A percentile compares a stretch with the other conserved stretches of the same genome.
These are phyloP conservation scores for Phengaris alcon DNA, from an alignment of 2,888 invertebrate species.

Conservation along the genomic window DNA sequence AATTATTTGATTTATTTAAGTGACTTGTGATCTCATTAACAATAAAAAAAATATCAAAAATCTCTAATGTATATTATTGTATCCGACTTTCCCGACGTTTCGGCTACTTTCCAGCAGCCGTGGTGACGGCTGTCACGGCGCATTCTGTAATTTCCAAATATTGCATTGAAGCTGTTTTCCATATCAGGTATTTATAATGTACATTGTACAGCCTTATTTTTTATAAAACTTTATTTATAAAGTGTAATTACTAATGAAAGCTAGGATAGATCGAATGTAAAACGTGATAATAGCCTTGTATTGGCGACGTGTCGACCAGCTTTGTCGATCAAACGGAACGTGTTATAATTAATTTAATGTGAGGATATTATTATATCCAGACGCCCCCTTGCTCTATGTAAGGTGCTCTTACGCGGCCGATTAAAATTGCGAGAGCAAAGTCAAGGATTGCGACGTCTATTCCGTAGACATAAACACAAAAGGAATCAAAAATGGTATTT, in stretches of 20 bases:
- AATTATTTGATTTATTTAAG: conserved; percentile 50
- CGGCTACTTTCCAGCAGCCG: too few relatives aligned
- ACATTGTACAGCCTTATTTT: neutral
- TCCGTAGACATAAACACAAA: too few relatives aligned
- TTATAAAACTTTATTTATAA: conserved; percentile 9
- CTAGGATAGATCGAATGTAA: conserved; percentile 12
- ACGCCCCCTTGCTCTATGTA: neutral
- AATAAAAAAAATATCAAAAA: conserved; percentile 63
- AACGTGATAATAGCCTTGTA: conserved; percentile 12
- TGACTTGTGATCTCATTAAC: conserved; percentile 73
- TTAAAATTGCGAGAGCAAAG: too few relatives aligned
- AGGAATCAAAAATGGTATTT: neutral
- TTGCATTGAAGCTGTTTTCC: conserved; percentile 15
- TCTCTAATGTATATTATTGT: conserved; percentile 35
- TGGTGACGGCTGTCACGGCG: too few relatives aligned
- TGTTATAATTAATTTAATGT: conserved; percentile 19
- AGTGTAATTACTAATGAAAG: neutral
- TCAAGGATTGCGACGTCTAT: too few relatives aligned
- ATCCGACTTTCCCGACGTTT: neutral
- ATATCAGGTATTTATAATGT: neutral
- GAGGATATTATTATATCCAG: conserved; percentile 9
- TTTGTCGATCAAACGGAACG: conserved; percentile 1
- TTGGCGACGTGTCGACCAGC: conserved; percentile 1
- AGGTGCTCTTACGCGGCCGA: neutral
- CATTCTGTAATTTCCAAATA: conserved; percentile 17